Conservation (phyloP, 2,113 vertebrate genomes). For the Neodontobutis hainanensis region DNA sequence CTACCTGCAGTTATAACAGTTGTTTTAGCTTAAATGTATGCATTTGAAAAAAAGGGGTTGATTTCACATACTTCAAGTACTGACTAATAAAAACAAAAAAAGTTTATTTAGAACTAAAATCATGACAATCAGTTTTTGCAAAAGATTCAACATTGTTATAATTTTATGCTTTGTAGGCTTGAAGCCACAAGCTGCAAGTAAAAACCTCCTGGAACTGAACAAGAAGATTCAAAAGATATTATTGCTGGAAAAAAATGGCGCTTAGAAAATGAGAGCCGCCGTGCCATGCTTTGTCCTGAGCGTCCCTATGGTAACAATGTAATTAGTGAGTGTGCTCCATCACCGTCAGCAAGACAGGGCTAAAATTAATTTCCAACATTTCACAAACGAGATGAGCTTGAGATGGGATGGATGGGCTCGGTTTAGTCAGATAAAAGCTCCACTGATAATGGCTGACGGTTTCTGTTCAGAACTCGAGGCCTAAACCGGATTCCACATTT, state of each 20-base stretch:
- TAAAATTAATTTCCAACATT: constrained; percentile 66
- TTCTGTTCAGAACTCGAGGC: constrained; percentile 44
- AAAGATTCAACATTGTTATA: background rate
- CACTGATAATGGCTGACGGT: constrained; percentile 42
- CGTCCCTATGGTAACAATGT: constrained; percentile 57
- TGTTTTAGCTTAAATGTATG: no score
- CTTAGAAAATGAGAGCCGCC: constrained; percentile 44
- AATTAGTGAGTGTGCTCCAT: constrained; percentile 52
- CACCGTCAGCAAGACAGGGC: constrained; percentile 55
- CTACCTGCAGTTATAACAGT: no score
- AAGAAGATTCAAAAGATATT: constrained; percentile 35
- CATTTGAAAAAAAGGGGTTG: no score
- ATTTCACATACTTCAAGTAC: no score
- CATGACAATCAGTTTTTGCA: no score
- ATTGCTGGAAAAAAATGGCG: constrained; percentile 24
- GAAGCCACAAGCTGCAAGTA: background rate
- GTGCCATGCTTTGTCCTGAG: constrained; percentile 25
- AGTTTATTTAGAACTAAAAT: no score
- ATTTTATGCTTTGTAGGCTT: constrained; percentile 1
- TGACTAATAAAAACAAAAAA: no score
- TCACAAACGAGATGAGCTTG: constrained; percentile 60
- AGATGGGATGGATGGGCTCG: constrained; percentile 55
- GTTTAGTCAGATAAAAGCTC: constrained; percentile 48
- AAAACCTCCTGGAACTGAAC: constrained; percentile 8
- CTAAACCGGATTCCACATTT: constrained; percentile 20